phyloP scores from a whole-genome alignment of 2,888 invertebrate genomes.

The Sesia apiformis region DNA sequence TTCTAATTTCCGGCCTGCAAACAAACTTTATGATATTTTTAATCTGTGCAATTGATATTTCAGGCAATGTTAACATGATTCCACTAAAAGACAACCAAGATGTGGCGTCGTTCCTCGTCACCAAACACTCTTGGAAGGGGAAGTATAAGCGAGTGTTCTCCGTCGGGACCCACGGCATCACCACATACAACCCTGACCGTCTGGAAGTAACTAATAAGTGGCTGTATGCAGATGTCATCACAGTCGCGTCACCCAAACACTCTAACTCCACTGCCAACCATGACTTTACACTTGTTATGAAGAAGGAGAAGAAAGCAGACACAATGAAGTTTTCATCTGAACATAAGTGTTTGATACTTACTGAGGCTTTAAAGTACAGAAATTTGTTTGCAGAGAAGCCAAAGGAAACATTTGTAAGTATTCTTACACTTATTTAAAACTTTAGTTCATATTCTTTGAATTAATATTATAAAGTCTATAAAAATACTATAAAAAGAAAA shows the following conservation, averaged over 20 bases:
- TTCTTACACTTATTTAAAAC: not conserved
- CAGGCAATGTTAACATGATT: constrained; percentile 81
- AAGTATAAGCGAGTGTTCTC: constrained; percentile 99
- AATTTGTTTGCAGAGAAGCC: constrained; percentile 87
- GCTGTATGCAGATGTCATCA: constrained; percentile 87
- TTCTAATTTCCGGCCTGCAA: too few species aligned
- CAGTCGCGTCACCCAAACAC: constrained; percentile 77
- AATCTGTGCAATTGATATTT: constrained; percentile 7
- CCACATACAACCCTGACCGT: constrained; percentile 91
- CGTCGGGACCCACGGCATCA: constrained; percentile 94
- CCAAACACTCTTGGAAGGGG: constrained; percentile 99
- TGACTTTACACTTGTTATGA: constrained; percentile 88
- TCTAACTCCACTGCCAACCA: constrained; percentile 69
- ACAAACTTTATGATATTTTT: not conserved
- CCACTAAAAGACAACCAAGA: constrained; percentile 94
- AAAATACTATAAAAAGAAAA: not conserved
- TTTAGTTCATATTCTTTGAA: not conserved
- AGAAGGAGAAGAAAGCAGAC: constrained; percentile 92
- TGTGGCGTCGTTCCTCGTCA: constrained; percentile 96
- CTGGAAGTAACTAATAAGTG: constrained; percentile 89
- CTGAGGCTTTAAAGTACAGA: constrained; percentile 89
- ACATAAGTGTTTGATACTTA: constrained; percentile 92
- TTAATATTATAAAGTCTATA: not conserved
- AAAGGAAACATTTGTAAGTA: constrained; percentile 83
- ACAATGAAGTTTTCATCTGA: constrained; percentile 98